These are phyloP conservation scores for Amorpha juglandis DNA, from an alignment of 2,888 invertebrate genomes.

Conservation along the genomic window DNA sequence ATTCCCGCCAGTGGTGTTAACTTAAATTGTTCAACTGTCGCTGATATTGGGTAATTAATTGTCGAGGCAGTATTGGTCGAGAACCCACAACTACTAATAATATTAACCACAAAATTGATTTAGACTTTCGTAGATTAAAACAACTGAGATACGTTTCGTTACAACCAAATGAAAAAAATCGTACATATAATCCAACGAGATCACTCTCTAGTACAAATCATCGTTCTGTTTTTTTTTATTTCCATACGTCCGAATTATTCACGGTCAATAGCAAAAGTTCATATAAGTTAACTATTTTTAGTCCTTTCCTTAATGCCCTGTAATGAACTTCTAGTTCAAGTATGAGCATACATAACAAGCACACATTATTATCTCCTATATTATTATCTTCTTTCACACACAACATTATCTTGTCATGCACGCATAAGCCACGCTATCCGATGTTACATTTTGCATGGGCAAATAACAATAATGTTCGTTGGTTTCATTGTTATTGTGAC, in stretches of 20 bases:
- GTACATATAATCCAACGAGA: no score
- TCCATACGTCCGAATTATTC: no score
- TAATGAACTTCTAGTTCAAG: no score
- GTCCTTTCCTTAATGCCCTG: no score
- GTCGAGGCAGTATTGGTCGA: neutral
- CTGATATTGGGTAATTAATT: neutral
- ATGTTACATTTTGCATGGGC: constrained; percentile 14
- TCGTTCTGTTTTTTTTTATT: no score
- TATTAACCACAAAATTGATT: neutral
- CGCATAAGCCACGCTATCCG: constrained; percentile 3
- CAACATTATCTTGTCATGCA: constrained; percentile 9
- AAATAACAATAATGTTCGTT: constrained; percentile 13
- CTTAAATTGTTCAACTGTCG: neutral
- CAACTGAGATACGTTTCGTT: no score
- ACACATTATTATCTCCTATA: no score
- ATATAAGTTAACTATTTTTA: no score
- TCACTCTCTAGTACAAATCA: no score
- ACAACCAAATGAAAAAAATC: no score
- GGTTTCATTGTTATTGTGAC: constrained; percentile 9
- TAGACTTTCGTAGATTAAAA: neutral
- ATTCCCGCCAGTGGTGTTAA: constrained; percentile 49
- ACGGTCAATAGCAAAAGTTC: no score
- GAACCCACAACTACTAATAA: neutral
- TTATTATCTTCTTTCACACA: neutral
- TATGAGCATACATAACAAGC: no score